These are phyloP conservation scores for Platysternon megacephalum DNA, from an alignment of 2,113 vertebrate genomes.

Conservation along the genomic window DNA sequence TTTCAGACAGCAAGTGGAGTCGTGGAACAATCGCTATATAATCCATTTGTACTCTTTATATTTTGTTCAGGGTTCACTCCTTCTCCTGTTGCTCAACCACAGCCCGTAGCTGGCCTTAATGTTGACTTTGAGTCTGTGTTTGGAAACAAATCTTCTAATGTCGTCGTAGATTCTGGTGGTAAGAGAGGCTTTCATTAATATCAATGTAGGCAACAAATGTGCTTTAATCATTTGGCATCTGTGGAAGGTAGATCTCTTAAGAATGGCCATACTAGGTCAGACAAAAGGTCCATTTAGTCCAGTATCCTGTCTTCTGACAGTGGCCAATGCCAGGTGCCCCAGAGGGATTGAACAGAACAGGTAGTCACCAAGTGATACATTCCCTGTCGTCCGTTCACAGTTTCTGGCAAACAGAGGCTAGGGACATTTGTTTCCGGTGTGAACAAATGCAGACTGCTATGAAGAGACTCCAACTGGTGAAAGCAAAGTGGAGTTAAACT, in stretches of 20 bases:
- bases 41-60: neutral
- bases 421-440: too few relatives aligned
- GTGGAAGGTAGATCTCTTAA: neutral
- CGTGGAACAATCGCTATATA: neutral
- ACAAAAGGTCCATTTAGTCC: too few relatives aligned
- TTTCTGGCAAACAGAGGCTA: too few relatives aligned
- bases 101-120: constrained; percentile 89
- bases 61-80: constrained; percentile 85
- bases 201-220: neutral
- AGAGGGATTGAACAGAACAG: too few relatives aligned
- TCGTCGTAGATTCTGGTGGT: constrained; percentile 88
- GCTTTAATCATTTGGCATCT: constrained; percentile 10
- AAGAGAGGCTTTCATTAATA: constrained; percentile 67
- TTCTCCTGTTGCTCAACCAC: constrained; percentile 86
- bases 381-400: neutral
- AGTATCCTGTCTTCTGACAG: too few relatives aligned
- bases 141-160: constrained; percentile 91
- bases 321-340: too few relatives aligned
- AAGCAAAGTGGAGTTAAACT: constrained; percentile 4
- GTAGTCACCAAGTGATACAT: too few relatives aligned
- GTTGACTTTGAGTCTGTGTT: constrained; percentile 97
- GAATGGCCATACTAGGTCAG: too few relatives aligned
- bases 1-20: neutral
- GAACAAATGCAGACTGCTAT: neutral
- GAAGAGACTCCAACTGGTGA: neutral